A percentile compares a stretch with the other conserved stretches of the same genome.
These are phyloP conservation scores for Drosophila mimica DNA, from an alignment of 2,888 invertebrate species.

Conservation along the genomic window DNA sequence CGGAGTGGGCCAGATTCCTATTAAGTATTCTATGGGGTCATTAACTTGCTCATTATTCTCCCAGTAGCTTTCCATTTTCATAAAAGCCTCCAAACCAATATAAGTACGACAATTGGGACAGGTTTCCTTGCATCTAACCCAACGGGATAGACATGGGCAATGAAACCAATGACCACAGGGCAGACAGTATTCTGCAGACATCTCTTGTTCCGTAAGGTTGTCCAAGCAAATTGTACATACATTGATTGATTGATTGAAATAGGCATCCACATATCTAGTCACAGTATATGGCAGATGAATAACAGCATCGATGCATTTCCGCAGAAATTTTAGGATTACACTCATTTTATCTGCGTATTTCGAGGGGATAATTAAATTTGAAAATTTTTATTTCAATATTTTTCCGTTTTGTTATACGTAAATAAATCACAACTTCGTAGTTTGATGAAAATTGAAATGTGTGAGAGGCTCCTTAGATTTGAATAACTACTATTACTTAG, in stretches of 20 bases:
- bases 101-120: neutral
- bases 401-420: too few species aligned
- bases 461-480: neutral
- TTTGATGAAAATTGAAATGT: neutral
- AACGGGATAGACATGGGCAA: neutral
- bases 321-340: accelerated
- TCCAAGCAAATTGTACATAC: neutral
- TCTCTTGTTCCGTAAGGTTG: neutral
- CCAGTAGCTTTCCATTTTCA: too few species aligned
- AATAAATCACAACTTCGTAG: neutral
- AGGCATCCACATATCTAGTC: too few species aligned
- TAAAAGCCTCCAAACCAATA: neutral
- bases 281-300: too few species aligned
- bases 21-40: neutral
- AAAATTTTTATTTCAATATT: neutral
- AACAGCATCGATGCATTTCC: neutral
- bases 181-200: neutral
- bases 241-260: neutral
- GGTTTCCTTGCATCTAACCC: accelerated
- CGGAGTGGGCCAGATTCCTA: neutral
- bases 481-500: neutral
- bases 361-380: neutral
- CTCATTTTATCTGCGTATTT: neutral
- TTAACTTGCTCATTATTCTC: neutral
- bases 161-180: neutral